phyloP scores from a whole-genome alignment of 2,797 vertebrate species.

The Lutjanus argentimaculatus region DNA sequence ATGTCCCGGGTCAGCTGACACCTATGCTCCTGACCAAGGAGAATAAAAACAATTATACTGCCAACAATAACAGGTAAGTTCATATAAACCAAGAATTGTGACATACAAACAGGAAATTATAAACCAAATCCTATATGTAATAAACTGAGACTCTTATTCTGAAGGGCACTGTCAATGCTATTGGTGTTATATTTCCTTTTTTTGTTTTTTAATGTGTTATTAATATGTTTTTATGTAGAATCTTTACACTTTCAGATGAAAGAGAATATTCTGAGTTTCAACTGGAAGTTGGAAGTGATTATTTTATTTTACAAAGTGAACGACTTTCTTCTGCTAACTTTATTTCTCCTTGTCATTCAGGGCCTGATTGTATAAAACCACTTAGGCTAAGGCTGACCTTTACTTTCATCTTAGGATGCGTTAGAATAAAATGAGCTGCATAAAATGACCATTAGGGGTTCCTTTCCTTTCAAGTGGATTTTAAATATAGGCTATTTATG shows the following conservation, averaged over 20 bases:
- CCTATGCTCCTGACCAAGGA: constrained; percentile 87
- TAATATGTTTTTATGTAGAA: not conserved
- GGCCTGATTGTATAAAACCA: too few relatives aligned
- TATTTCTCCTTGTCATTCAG: not conserved
- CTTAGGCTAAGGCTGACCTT: too few relatives aligned
- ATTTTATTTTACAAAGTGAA: not conserved
- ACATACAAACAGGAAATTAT: not conserved
- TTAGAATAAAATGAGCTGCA: too few relatives aligned
- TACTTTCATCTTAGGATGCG: too few relatives aligned
- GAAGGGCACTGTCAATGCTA: too few relatives aligned
- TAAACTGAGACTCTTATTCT: too few relatives aligned
- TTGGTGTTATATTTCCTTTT: too few relatives aligned
- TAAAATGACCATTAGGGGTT: too few relatives aligned
- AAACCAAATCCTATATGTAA: not conserved
- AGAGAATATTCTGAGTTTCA: not conserved
- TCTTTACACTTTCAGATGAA: not conserved
- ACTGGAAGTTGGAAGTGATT: not conserved
- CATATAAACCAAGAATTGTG: not conserved
- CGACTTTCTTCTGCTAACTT: not conserved
- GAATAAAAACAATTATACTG: not conserved
- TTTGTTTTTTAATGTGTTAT: not conserved
- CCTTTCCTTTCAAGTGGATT: too few relatives aligned
- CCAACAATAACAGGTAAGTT: not conserved
- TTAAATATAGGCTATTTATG: too few relatives aligned
- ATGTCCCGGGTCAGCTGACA: constrained; percentile 92